Conservation (phyloP, 2,797 vertebrate genomes). For the Parauchenoglanis ngamensis region DNA sequence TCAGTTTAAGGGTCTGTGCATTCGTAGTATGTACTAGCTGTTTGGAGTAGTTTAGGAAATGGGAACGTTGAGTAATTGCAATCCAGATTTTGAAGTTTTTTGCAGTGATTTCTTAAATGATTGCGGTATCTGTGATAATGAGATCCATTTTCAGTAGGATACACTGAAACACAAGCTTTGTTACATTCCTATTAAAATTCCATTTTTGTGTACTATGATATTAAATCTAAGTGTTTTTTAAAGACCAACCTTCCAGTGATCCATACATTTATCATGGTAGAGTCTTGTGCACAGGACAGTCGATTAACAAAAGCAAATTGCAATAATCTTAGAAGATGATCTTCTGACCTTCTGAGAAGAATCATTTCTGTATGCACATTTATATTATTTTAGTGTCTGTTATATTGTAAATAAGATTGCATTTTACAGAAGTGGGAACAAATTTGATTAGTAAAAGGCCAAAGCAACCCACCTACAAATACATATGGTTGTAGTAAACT, state of each 20-base stretch:
- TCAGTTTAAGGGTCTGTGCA: slow-evolving; percentile 7
- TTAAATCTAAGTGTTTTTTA: neutral
- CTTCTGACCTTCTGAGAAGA: too few relatives aligned
- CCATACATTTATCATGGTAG: neutral
- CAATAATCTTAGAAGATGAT: too few relatives aligned
- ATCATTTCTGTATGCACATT: neutral
- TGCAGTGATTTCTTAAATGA: slow-evolving; percentile 10
- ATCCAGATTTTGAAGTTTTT: neutral
- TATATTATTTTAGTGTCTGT: neutral
- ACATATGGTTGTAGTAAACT: neutral
- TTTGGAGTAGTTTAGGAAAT: slow-evolving; percentile 14
- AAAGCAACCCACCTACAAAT: neutral
- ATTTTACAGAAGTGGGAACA: neutral
- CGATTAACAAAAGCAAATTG: neutral
- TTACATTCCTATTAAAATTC: neutral
- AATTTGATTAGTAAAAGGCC: neutral
- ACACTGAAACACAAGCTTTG: neutral
- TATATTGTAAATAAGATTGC: neutral
- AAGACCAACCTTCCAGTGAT: neutral
- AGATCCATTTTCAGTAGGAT: neutral
- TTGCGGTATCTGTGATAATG: neutral
- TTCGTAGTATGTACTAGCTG: slow-evolving; percentile 6
- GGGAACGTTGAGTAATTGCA: neutral
- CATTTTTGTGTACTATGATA: neutral
- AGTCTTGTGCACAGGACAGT: neutral